phyloP scores from a whole-genome alignment of 2,797 vertebrate genomes.

The Diplodus sargus region DNA sequence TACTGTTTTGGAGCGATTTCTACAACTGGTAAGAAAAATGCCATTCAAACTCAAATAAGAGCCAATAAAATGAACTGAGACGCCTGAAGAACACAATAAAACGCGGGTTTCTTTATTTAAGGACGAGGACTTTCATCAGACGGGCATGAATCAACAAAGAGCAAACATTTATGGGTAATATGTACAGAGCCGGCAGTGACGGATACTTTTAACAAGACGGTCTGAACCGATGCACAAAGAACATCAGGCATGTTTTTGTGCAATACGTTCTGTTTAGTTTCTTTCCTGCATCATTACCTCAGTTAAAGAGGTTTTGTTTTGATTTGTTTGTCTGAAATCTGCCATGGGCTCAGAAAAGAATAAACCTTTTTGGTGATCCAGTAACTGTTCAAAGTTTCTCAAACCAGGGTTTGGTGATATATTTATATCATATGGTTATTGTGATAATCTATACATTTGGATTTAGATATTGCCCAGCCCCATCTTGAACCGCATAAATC shows the following conservation, averaged over 20 bases:
- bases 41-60: background rate
- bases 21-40: background rate
- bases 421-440: no score
- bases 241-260: background rate
- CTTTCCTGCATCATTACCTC: background rate
- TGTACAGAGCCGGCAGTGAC: background rate
- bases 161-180: background rate
- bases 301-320: background rate
- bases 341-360: no score
- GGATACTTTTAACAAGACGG: background rate
- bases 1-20: background rate
- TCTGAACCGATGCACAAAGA: background rate
- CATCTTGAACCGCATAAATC: background rate
- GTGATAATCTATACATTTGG: no score
- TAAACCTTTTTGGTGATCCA: background rate
- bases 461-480: no score
- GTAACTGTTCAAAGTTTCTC: background rate
- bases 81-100: background rate
- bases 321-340: background rate
- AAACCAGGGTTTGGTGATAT: background rate
- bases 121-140: background rate
- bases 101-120: background rate
- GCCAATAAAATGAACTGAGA: background rate
- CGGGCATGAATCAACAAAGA: background rate
- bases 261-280: background rate